Conservation (phyloP, 2,113 vertebrate species). For the Plecturocebus donacophilus region DNA sequence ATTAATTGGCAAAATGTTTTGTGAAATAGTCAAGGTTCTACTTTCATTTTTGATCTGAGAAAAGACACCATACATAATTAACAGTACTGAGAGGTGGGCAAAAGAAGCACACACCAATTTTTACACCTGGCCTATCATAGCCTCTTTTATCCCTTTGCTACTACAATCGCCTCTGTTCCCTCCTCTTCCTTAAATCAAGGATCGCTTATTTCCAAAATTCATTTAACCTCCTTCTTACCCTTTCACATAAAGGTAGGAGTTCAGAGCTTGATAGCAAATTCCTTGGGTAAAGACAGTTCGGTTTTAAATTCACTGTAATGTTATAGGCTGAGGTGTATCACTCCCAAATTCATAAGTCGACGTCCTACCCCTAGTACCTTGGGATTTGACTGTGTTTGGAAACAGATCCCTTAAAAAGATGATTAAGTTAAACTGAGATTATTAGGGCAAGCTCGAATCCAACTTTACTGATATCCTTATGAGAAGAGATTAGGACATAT, state of each 20-base stretch:
- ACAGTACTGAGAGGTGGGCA: background rate
- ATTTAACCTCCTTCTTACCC: background rate
- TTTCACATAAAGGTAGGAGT: background rate
- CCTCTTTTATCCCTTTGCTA: background rate
- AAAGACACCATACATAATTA: background rate
- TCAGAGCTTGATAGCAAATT: background rate
- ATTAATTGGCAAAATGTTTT: background rate
- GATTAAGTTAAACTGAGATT: background rate
- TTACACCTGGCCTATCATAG: background rate
- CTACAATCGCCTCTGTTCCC: background rate
- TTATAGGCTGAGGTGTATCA: background rate
- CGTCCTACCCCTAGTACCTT: background rate
- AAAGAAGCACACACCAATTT: background rate
- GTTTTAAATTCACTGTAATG: background rate
- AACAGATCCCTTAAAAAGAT: background rate
- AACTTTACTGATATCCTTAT: background rate
- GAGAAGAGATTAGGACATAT: background rate
- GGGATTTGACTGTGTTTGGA: background rate
- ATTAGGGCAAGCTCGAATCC: background rate
- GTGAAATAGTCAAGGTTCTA: background rate
- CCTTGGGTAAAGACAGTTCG: background rate
- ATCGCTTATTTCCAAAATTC: background rate
- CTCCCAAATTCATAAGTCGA: background rate
- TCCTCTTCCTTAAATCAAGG: background rate
- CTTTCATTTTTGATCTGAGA: background rate